phyloP scores from a whole-genome alignment of 2,113 vertebrate species.

The Telmatochromis brichardi region DNA sequence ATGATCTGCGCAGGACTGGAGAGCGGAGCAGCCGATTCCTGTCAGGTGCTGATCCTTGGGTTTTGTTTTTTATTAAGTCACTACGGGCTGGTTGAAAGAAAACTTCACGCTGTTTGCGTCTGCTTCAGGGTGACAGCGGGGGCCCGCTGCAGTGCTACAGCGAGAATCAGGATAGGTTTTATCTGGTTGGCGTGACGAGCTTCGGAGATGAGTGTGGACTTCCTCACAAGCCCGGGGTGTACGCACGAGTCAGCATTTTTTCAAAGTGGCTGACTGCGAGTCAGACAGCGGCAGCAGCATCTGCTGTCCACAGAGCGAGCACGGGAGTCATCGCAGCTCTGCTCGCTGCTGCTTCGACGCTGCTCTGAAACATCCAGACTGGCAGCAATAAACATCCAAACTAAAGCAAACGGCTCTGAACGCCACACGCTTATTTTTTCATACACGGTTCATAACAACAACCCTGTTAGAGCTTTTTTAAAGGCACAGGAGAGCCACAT shows the following conservation, averaged over 20 bases:
- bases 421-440: neutral
- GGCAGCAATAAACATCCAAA: neutral
- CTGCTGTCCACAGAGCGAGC: neutral
- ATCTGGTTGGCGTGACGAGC: constrained; percentile 71
- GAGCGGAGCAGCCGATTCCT: constrained; percentile 25
- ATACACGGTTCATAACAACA: neutral
- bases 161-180: constrained; percentile 46
- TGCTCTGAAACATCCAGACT: neutral
- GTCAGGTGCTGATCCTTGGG: constrained; percentile 6
- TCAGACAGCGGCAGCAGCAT: neutral
- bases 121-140: constrained; percentile 73
- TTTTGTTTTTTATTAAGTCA: neutral
- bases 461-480: neutral
- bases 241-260: constrained; percentile 59
- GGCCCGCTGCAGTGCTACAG: constrained; percentile 77
- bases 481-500: neutral
- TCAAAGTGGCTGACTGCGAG: constrained; percentile 21
- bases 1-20: constrained; percentile 67
- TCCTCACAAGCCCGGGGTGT: constrained; percentile 66
- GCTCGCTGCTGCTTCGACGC: neutral
- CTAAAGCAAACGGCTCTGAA: neutral
- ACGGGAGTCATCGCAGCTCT: neutral
- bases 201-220: constrained; percentile 69
- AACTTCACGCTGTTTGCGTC: neutral
- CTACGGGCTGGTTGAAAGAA: neutral